Conservation (phyloP, 2,888 invertebrate species). For the Clepsis dumicolana region DNA sequence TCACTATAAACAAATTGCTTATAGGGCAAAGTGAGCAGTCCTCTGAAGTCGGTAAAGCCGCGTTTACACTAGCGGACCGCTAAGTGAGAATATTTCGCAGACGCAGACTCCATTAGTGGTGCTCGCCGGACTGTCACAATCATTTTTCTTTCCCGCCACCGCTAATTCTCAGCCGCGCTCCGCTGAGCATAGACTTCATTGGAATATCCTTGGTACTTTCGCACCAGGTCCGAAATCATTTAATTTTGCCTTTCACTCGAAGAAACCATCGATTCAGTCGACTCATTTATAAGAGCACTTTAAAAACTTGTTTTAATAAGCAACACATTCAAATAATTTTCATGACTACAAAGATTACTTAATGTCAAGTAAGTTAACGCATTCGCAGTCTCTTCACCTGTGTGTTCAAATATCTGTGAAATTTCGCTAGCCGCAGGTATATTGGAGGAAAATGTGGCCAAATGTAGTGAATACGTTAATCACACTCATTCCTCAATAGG, state of each 20-base stretch:
- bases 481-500: no score
- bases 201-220: slow-evolving; percentile 62
- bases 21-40: slow-evolving; percentile 22
- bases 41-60: slow-evolving; percentile 47
- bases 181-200: slow-evolving; percentile 66
- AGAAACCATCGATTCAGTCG: neutral
- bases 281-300: neutral
- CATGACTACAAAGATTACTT: no score
- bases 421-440: no score
- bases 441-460: no score
- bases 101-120: slow-evolving; percentile 84
- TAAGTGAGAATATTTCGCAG: slow-evolving; percentile 82
- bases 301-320: no score
- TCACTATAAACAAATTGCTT: slow-evolving; percentile 32
- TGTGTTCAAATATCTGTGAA: no score
- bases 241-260: neutral
- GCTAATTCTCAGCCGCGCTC: slow-evolving; percentile 84
- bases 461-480: no score
- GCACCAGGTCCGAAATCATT: neutral
- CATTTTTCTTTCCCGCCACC: slow-evolving; percentile 85
- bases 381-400: no score
- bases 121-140: slow-evolving; percentile 86
- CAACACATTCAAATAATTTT: no score
- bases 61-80: slow-evolving; percentile 55
- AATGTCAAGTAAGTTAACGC: no score